Evolutionary conservation across 2,797 vertebrate species (phyloP), one percentile per base, ranked within the genome.

Genomic region (Pseudopleuronectes americanus): DNA sequence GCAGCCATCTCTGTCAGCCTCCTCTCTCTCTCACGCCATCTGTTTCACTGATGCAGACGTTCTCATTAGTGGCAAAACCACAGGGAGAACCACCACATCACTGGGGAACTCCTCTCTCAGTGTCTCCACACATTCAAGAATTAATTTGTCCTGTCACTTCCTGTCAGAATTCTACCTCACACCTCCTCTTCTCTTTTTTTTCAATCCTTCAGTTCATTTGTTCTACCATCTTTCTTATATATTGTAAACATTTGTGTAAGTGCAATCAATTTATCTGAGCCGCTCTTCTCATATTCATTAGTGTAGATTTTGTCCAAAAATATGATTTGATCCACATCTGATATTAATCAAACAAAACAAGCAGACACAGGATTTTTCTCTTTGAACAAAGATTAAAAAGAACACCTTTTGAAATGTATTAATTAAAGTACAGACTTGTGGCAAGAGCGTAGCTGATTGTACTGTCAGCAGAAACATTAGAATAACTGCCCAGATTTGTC

Each of bases 61-160:
- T 87, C 90, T 92, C 81, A 90, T 91, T 90, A 90, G 90, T 57
- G 55, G 65, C 45, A 75, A 76, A 85, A 87, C 83, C 79, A 74
- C 68, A 72, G 84, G 81, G 78, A 84, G 53, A 86, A 77, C 71
- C 73, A 65, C 69, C 57, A 41, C 80, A 75, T 79, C 76, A 63
- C 71, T 58, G 26, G 62, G 54, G 83, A 84, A 58, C 60, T 71
- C 61, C 57, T 69, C 38, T 72, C 45, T 57, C 47, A 57, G 26
- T 17, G 36, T 78, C 71, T 79, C 74, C 68, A 75, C 62, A 72
- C 73, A 68, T 76, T 57, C 36, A 51, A 63, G 19, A 55, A 13
- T 71, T 84, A 65, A 66, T 84, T 79, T 79, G 26, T 70, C 14
- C 38, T 23, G 13, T 17, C 21, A 8, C 70, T 74, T 72, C 66